These are phyloP conservation scores for Lasiurus borealis DNA, from an alignment of 2,113 vertebrate species.

Conservation along the genomic window DNA sequence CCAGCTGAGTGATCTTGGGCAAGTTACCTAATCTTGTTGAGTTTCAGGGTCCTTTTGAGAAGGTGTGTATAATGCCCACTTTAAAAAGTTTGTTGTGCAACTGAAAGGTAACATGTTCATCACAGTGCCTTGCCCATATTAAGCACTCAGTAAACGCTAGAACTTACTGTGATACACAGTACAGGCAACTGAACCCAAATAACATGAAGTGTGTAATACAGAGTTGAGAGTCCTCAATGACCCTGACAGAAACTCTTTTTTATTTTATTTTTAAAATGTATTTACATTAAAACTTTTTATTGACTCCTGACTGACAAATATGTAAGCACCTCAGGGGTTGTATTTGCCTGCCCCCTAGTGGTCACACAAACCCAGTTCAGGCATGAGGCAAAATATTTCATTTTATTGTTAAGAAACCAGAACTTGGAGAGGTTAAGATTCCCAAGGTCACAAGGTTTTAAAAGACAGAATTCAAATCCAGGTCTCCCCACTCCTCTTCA, in stretches of 20 bases:
- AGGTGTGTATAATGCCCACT: neutral
- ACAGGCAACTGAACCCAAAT: neutral
- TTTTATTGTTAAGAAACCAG: neutral
- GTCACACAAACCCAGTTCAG: neutral
- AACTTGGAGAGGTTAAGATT: neutral
- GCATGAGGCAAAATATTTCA: neutral
- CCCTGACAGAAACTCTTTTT: neutral
- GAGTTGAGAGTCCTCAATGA: neutral
- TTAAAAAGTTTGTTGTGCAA: neutral
- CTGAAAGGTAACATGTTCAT: neutral
- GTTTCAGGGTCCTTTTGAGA: neutral
- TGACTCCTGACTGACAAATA: fast-evolving
- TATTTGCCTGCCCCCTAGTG: slow-evolving; percentile 77
- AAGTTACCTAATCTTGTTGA: neutral
- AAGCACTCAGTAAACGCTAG: neutral
- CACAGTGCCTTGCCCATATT: neutral
- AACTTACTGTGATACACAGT: neutral
- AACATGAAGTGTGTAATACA: neutral
- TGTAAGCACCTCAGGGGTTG: neutral
- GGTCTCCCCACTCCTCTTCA: neutral
- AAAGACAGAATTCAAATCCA: neutral
- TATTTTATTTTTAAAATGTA: neutral
- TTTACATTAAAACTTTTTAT: neutral
- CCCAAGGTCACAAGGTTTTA: neutral
- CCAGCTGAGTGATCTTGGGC: neutral